These are phyloP conservation scores for Graptemys geographica DNA, from an alignment of 2,797 vertebrate species.

Conservation along the genomic window DNA sequence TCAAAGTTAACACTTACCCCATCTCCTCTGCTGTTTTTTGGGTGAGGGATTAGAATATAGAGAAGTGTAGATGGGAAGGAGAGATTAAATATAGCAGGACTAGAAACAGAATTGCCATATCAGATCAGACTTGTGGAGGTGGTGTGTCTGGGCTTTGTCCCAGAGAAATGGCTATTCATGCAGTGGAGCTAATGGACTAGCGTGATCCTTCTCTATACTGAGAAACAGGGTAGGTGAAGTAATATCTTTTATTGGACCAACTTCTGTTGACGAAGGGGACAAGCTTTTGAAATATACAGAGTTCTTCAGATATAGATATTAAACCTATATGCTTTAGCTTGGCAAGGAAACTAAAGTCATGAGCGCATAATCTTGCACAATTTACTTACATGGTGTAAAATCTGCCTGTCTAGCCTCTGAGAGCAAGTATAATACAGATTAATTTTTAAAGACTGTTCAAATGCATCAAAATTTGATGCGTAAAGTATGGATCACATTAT, in stretches of 20 bases:
- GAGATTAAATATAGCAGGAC: not conserved
- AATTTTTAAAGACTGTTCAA: not conserved
- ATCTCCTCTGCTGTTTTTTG: not conserved
- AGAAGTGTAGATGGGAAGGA: not conserved
- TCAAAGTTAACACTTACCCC: not conserved
- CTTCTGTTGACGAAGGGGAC: not conserved
- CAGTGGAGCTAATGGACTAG: not conserved
- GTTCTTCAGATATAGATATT: not conserved
- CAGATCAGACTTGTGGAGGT: not conserved
- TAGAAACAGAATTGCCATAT: not conserved
- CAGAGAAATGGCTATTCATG: not conserved
- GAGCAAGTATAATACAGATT: not conserved
- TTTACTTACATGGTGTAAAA: not conserved
- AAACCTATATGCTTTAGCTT: not conserved
- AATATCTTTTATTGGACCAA: not conserved
- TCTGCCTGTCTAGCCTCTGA: not conserved
- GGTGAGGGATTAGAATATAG: not conserved
- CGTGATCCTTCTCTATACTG: no score
- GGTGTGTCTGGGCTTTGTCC: not conserved
- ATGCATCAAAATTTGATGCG: not conserved
- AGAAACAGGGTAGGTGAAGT: not conserved
- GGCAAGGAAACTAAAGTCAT: not conserved
- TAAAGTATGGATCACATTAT: not conserved
- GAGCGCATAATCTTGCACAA: not conserved
- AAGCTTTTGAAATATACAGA: not conserved